Base-by-base conservation (phyloP, 2,797 vertebrate genomes). In the Simalia tracyae region DNA sequence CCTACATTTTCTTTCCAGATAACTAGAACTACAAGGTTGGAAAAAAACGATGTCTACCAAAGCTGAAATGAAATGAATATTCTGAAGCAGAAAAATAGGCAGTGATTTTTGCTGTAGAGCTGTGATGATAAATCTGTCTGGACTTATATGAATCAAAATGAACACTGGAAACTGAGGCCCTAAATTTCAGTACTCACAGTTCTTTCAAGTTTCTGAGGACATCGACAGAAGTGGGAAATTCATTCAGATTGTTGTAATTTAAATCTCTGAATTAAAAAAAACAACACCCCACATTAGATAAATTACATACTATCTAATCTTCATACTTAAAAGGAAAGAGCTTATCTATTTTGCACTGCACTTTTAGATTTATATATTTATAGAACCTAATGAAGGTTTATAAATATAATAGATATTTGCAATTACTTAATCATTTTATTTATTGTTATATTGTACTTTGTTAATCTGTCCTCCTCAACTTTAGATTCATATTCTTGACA, bases 191-290 rank as follows among this genome's bases (percentile, higher is more conserved):
- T 96, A 99, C 99, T 99, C 97, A 99, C 99, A 99, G 97, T 95
- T 99, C 99, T 96, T 99, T 99, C 86, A 99, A 98, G 96, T 98
- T 98, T 91, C 97, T 96, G 87, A 99, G 98, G 1, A 98, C 98
- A 94, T 96, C 98, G 97, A 99, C 98, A 85, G 98, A 98, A 46
- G 96, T 95, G 26, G 99, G 99, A 93, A 99, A 99, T 97, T 98
- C 98, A 10, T 98, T 97, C 96, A 99, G 97, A 96, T 96, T 98
- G 97, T 99, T 99, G 96, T 98, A 99, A 98, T 99, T 99, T 96
- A 99, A 97, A 97, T 99, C 99, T 96, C 99, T 99, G 96, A 87
- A 95, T 95, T 42, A 91, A 96, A 96, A 97, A 92, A 28, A 94
- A 89, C 7, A n/a, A 46, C 9, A 46, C 9, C 19, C 0, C 56